phyloP scores from a whole-genome alignment of 2,797 vertebrate genomes.

The Leuciscus waleckii region DNA sequence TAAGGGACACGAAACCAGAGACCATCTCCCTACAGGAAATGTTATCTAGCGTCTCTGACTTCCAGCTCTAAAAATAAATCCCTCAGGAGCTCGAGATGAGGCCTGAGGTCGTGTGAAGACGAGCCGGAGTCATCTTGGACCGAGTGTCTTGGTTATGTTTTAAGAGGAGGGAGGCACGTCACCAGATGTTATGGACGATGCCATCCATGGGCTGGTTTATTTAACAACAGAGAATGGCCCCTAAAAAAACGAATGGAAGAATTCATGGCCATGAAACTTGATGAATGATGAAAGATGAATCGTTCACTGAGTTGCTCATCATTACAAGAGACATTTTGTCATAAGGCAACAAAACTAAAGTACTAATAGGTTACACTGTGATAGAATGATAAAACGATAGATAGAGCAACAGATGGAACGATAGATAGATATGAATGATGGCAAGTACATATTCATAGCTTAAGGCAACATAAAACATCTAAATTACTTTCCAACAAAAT shows the following conservation, averaged over 20 bases:
- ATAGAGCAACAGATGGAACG: too few relatives aligned
- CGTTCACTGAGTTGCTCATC: not conserved
- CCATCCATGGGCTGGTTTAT: not conserved
- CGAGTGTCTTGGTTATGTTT: constrained; percentile 11
- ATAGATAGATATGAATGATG: not conserved
- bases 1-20: constrained; percentile 51
- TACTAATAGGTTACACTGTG: not conserved
- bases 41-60: constrained; percentile 61
- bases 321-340: not conserved
- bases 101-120: constrained; percentile 55
- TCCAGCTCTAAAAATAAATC: constrained; percentile 63
- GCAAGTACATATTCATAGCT: not conserved
- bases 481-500: not conserved
- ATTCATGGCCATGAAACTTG: not conserved
- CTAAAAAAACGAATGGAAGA: not conserved
- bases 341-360: not conserved
- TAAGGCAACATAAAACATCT: not conserved
- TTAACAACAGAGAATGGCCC: not conserved
- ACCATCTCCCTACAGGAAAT: constrained; percentile 58
- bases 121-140: constrained; percentile 22
- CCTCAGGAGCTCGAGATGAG: constrained; percentile 46
- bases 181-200: constrained; percentile 22
- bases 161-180: not conserved
- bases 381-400: not conserved
- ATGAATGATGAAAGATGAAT: not conserved